A percentile compares a stretch with the other conserved stretches of the same genome.
Conservation (phyloP, 2,888 invertebrate species). For the Lydus trimaculatus region DNA sequence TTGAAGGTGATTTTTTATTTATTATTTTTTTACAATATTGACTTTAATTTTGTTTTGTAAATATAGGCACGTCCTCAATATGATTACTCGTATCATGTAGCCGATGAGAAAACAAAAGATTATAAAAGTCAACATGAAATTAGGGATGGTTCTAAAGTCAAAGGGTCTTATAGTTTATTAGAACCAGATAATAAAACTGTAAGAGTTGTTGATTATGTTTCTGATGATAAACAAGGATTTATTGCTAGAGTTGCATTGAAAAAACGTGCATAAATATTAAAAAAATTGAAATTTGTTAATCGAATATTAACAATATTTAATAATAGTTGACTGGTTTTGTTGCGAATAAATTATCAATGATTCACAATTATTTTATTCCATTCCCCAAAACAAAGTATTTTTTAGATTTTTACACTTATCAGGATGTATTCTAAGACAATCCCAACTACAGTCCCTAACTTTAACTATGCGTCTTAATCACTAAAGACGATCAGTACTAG, state of each 20-base stretch:
- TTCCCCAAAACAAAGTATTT: too few species aligned
- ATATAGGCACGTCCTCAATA: slow-evolving; percentile 54
- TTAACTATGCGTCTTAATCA: too few species aligned
- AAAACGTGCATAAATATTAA: slow-evolving; percentile 43
- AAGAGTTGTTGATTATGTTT: slow-evolving; percentile 52
- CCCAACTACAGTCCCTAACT: too few species aligned
- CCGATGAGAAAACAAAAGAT: slow-evolving; percentile 52
- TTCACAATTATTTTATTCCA: not conserved
- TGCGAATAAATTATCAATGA: slow-evolving; percentile 41
- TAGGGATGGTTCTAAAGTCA: slow-evolving; percentile 56
- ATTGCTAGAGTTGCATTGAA: slow-evolving; percentile 53
- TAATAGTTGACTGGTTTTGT: slow-evolving; percentile 47
- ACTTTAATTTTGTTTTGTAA: slow-evolving; percentile 15
- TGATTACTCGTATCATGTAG: slow-evolving; percentile 54
- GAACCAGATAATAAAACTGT: slow-evolving; percentile 56
- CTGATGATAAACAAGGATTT: slow-evolving; percentile 55
- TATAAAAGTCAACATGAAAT: slow-evolving; percentile 54
- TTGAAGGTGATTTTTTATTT: slow-evolving; percentile 43
- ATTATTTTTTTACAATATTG: not conserved
- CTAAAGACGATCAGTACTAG: too few species aligned
- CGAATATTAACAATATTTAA: slow-evolving; percentile 15
- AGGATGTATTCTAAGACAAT: too few species aligned
- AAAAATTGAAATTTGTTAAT: slow-evolving; percentile 7
- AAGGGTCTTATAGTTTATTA: slow-evolving; percentile 53
- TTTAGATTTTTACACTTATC: too few species aligned